phyloP scores from a whole-genome alignment of 2,113 vertebrate species.

The Balaeniceps rex region DNA sequence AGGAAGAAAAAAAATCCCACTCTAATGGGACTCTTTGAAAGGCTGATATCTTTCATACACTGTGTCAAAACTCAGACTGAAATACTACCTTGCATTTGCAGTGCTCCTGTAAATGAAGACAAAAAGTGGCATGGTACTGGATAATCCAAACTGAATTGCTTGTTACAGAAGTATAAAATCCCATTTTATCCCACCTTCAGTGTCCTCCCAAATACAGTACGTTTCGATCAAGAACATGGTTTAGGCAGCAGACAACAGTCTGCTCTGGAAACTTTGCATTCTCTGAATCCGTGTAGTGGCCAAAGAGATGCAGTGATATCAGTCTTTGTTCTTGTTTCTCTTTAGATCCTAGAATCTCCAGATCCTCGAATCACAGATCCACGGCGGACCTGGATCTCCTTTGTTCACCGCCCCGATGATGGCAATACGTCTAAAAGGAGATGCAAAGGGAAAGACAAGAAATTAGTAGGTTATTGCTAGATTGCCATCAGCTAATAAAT shows the following conservation, averaged over 20 bases:
- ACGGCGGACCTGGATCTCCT: slow-evolving; percentile 90
- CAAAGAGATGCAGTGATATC: neutral
- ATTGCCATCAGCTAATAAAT: neutral
- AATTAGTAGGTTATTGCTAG: slow-evolving; percentile 74
- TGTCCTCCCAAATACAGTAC: no score
- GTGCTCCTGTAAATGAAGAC: neutral
- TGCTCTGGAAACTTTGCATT: neutral
- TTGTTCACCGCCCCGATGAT: slow-evolving; percentile 86
- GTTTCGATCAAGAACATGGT: neutral
- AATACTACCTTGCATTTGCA: neutral
- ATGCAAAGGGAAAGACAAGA: slow-evolving; percentile 84
- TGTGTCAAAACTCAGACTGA: neutral
- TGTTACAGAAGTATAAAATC: neutral
- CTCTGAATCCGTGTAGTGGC: neutral
- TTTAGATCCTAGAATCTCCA: slow-evolving; percentile 73
- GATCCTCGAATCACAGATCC: slow-evolving; percentile 84
- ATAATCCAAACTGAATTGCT: neutral
- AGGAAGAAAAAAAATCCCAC: neutral
- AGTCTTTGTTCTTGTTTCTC: neutral
- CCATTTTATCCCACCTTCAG: neutral
- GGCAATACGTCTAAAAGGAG: slow-evolving; percentile 76
- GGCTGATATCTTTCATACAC: neutral
- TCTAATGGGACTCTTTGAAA: neutral
- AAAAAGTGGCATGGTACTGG: neutral
- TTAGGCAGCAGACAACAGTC: neutral